Evolutionary conservation across 2,888 invertebrate genomes (phyloP), one percentile per base, ranked within the genome.

Genomic region (Neoascia interrupta): DNA sequence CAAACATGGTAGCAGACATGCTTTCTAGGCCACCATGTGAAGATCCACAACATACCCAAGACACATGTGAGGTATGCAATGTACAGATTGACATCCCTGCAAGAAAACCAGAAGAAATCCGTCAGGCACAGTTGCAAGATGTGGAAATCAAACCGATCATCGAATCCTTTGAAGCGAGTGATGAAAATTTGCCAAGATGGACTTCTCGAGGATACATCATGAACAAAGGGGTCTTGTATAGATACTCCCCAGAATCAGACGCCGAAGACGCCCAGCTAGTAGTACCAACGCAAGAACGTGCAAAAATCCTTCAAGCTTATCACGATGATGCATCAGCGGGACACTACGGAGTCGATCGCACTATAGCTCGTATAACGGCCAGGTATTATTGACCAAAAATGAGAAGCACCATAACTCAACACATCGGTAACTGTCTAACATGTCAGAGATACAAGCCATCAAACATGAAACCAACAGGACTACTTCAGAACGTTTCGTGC

Each of bases 1-100:
- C 31, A 0, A 87, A 89, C 79, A 79, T 82, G n/a, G 72, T 86
- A 1, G 76, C 81, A 0, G 76, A 82, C 21, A 68, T 36, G 1
- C 26, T 81, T 10, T 74, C 74, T 3, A 39, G 68, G 19, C 81
- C 63, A 26, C 68, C 74, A 1, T 75, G 70, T 16, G 10, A 16
- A 2, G 21, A 53, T 2, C 53, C 61, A 8, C 36, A 15, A 1
- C 36, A 73, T n/a, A 5, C 6, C 2, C 10, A 15, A 5, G 23
- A 26, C 0, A 19, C 13, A 1, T 63, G 54, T 16, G 53, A 43
- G n/a, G 53, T 60, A 13, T 58, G 51, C 26, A 19, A 15, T 2
- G 26, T 73, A 6, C 23, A 64, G 1, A 49, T 81, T 15, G 75
- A 79, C 23, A 54, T 76, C 34, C 81, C 72, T 13, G 37, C 63